Base-by-base conservation (phyloP, 1,140 invertebrate genomes). In the Magallana ariakensis region DNA sequence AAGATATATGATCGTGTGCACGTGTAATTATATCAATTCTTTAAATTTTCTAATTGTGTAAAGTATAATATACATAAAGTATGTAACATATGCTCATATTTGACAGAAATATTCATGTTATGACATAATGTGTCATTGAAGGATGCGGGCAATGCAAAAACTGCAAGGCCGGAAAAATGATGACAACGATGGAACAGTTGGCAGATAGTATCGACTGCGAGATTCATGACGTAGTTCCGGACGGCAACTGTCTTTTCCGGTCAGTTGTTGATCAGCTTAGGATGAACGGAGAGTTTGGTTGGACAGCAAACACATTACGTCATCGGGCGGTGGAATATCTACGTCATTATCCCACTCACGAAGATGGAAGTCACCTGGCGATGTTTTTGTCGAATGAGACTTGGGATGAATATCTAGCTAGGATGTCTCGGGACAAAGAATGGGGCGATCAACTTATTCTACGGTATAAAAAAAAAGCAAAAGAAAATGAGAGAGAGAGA, bases 251-350 rank as follows among this genome's bases (percentile, higher is more conserved):
- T 82, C 86, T 89, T 57, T 89, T 87, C 54, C 22, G 88, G 55
- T 70, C 88, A 8, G 83, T 89, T 3, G 83, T 89, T 54, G 88
- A 89, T 19, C 88, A 89, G 19, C 60, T 89, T 11, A 54, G 85
- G 46, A 87, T 89, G 85, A 83, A 95, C 97, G 95, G 84, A 16
- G 62, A 70, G 54, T 22, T 75, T 13, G 11, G 75, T 57, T 85
- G 60, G 62, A 85, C 84, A 13, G 84, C 84, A 11, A 56, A 9
- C 7, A 66, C 1, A 33, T 16, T 87, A 16, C 70, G 87, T n/a
- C 56, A 54, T 19, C 16, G 19, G 15, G 83, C 83, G 55, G 70
- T 87, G 7, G 56, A 84, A 8, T 85, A 60, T 26, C 33, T 87
- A 53, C 26, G 58, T 5, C 58, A 82, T 22, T 85, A 87, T 82